phyloP scores from a whole-genome alignment of 2,888 invertebrate genomes.

The Alsophila aescularia region DNA sequence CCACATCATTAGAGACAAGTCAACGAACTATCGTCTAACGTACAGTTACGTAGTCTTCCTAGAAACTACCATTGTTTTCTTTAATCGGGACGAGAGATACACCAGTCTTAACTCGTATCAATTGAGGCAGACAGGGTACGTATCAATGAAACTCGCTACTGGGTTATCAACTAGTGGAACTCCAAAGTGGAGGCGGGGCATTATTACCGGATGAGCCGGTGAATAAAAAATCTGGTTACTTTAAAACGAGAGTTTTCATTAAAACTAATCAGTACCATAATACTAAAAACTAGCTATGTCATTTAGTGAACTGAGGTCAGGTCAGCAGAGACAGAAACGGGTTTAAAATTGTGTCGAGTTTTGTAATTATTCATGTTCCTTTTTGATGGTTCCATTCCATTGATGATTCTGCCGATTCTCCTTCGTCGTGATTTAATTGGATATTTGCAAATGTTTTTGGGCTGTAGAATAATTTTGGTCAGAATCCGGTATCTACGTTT shows the following conservation, averaged over 20 bases:
- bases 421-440: too few relatives aligned
- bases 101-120: neutral
- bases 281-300: neutral
- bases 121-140: too few relatives aligned
- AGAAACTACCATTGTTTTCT: conserved; percentile 1
- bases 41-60: conserved; percentile 11
- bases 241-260: neutral
- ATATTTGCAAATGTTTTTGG: neutral
- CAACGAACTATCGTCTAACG: conserved; percentile 17
- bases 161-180: neutral
- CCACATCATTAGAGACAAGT: conserved; percentile 15
- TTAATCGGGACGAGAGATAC: neutral
- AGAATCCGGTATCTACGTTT: neutral
- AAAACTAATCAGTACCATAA: neutral
- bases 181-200: neutral
- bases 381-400: conserved; percentile 3
- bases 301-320: conserved; percentile 6
- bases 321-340: conserved; percentile 8
- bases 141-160: neutral
- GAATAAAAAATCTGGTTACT: neutral
- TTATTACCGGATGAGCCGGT: neutral
- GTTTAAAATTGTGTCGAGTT: conserved; percentile 2
- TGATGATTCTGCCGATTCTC: too few relatives aligned
- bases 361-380: conserved; percentile 3
- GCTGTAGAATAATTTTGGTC: neutral